Base-by-base conservation (phyloP, 2,113 vertebrate genomes). In the Forbesichthys agassizii region DNA sequence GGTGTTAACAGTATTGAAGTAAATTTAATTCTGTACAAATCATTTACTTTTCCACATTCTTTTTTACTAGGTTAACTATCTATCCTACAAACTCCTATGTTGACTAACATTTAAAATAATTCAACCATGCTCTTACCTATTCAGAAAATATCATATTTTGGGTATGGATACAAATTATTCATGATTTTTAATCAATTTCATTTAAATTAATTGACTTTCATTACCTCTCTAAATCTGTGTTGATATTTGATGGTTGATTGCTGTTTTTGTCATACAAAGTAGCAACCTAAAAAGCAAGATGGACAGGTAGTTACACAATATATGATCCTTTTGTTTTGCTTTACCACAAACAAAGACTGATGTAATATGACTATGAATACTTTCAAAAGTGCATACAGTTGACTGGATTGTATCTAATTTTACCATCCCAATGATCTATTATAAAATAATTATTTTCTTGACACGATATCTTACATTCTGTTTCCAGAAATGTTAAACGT, bases 231-330 rank as follows among this genome's bases (percentile, higher is more conserved):
- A 42, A 6, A 8, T 42, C 36, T 42, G 36, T 42, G 36, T 52
- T 20, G 57, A 14, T 51, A 1, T 73, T 53, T 58, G 66, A 54
- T 3, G 20, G 13, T 36, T 63, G 72, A 10, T 61, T 65, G 14
- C 66, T 53, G 52, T 16, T 53, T 56, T 69, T 16, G 48, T 66
- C 65, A 57, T 20, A 33, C 49, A 48, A 68, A 18, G 52, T 14
- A 33, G 62, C 42, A 58, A 71, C 73, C 89, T 91, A 68, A 11
- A 73, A 73, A 57, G 20, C 58, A 8, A 42, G 5, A 42, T 42
- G 7, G 36, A 42, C 36, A 6, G 36, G 36, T 42, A 8, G 36
- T 42, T 42, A 42, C 6, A 42, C 36, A 42, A 42, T 42, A 8
- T 8, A 42, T 42, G 36, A 42, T 42, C 4, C 4, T 6, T 42